Evolutionary conservation across 2,113 vertebrate species (phyloP), one percentile per base, ranked within the genome.

Genomic region (Myrmecophaga tridactyla): DNA sequence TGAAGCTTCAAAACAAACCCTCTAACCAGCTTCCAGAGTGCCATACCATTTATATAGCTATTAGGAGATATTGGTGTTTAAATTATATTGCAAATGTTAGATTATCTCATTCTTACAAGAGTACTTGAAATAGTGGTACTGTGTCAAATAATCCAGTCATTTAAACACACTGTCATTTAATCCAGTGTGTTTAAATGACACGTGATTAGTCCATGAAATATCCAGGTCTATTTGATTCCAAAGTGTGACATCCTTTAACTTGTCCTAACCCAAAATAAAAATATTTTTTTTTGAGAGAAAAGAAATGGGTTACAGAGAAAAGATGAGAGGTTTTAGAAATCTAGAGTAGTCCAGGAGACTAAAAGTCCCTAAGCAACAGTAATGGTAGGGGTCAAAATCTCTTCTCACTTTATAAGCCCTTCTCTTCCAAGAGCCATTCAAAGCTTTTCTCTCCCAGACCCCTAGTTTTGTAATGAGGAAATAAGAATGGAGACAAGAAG

Each of bases 281-380:
- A 86, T 84, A n/a, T n/a, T n/a, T n/a, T n/a, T n/a, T n/a, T n/a
- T 67, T 70, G 89, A 69, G n/a, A 72, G 63, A 63, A 91, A 77
- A 36, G 21, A 39, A n/a, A 65, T 7, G 20, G 23, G 23, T 41
- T 60, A 9, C 36, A 43, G 34, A 13, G 27, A 77, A 86, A 89
- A 25, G 18, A 58, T 20, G 25, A 53, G n/a, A 31, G 9, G 23
- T 41, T n/a, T 73, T 48, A 58, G 46, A 78, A 39, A 46, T 29
- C 11, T 62, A 62, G 41, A 81, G 31, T n/a, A 62, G 1, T 31
- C 36, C 23, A 65, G 4, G 69, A 83, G 14, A 60, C 8, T 60
- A 10, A 78, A 92, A 89, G n/a, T 60, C 31, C 25, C 48, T 70
- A 62, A 25, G 29, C 46, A 70, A n/a, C 8, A 29, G 21, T 70